These are phyloP conservation scores for Nycticorax nycticorax DNA, from an alignment of 2,113 vertebrate species.

Conservation along the genomic window DNA sequence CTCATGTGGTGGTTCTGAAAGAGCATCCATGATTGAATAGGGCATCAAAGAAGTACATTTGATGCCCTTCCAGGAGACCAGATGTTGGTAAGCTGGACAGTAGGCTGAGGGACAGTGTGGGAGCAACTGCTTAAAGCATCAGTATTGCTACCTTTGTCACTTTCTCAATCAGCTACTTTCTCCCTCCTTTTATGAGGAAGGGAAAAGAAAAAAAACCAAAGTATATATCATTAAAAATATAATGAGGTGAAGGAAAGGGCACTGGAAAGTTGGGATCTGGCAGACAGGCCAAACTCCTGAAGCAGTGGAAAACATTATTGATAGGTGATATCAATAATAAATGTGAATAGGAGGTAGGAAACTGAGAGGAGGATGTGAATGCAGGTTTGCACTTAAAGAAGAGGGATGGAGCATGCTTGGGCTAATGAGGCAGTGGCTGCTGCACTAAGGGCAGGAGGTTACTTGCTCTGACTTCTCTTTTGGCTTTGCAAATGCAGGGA, in stretches of 20 bases:
- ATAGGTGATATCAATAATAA: constrained; percentile 45
- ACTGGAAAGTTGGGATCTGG: background rate
- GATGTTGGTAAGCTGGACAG: background rate
- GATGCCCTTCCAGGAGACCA: background rate
- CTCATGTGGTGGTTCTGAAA: background rate
- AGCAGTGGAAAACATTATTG: constrained; percentile 17
- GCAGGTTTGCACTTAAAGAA: background rate
- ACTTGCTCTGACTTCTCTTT: background rate
- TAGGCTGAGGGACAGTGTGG: background rate
- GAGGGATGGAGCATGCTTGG: background rate
- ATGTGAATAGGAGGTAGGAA: background rate
- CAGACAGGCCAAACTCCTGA: background rate
- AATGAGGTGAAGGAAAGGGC: constrained; percentile 11
- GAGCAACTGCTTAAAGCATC: background rate
- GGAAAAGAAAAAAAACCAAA: background rate
- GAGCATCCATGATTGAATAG: background rate
- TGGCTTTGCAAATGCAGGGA: background rate
- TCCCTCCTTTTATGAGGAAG: background rate
- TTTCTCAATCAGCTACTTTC: background rate
- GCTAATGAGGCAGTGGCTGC: background rate
- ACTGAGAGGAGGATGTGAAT: background rate
- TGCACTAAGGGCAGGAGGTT: background rate
- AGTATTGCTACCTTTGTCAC: background rate
- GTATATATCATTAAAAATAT: background rate
- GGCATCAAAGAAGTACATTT: background rate